phyloP scores from a whole-genome alignment of 2,113 vertebrate genomes.

The Dunckerocampus dactyliophorus region DNA sequence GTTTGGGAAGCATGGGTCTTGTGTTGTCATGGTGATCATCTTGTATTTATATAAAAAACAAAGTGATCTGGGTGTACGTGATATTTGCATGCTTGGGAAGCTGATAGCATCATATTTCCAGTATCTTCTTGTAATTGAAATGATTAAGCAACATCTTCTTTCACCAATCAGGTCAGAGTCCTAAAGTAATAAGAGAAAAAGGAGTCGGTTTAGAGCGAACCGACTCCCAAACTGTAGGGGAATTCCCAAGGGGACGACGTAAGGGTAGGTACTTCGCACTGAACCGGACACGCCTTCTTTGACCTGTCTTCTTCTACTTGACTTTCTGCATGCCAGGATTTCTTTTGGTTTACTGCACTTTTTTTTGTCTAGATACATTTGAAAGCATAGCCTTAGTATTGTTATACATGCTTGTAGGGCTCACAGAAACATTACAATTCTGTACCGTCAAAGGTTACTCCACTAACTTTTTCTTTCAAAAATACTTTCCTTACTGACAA shows the following conservation, averaged over 20 bases:
- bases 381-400: too few species aligned
- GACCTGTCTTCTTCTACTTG: conserved; percentile 38
- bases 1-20: conserved; percentile 46
- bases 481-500: background rate
- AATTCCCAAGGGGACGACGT: conserved; percentile 87
- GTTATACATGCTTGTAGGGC: too few species aligned
- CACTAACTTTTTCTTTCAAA: too few species aligned
- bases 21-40: conserved; percentile 67
- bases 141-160: conserved; percentile 92
- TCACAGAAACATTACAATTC: too few species aligned
- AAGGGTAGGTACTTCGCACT: conserved; percentile 94
- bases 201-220: conserved; percentile 97
- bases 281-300: conserved; percentile 55
- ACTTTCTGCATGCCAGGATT: conserved; percentile 48
- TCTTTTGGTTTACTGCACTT: conserved; percentile 10
- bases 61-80: conserved; percentile 7
- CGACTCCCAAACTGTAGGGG: conserved; percentile 99
- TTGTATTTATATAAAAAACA: conserved; percentile 27
- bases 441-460: too few species aligned
- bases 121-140: conserved; percentile 63
- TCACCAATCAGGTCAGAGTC: conserved; percentile 99
- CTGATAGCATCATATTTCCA: conserved; percentile 45
- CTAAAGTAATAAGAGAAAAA: conserved; percentile 99
- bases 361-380: background rate
- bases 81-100: conserved; percentile 65